Conservation (phyloP, 2,113 vertebrate genomes). For the Cariama cristata region DNA sequence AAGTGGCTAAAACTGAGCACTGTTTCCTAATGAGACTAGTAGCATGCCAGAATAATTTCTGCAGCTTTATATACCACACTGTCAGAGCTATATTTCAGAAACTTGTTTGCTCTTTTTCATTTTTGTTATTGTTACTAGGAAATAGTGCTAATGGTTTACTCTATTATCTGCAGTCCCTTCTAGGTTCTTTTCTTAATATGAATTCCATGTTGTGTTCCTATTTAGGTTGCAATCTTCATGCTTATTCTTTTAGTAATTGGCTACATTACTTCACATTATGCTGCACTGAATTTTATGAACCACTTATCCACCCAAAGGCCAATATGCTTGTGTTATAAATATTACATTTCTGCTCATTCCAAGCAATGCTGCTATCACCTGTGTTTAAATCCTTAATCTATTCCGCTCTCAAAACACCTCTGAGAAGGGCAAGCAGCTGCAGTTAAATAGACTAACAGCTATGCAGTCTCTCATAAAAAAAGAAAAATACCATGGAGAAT, state of each 20-base stretch:
- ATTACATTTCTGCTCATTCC: slow-evolving; percentile 43
- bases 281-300: slow-evolving; percentile 58
- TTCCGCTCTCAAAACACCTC: background rate
- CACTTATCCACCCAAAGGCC: slow-evolving; percentile 38
- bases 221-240: slow-evolving; percentile 35
- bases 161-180: slow-evolving; percentile 26
- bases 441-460: slow-evolving; percentile 19
- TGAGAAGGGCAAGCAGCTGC: slow-evolving; percentile 3
- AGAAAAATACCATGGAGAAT: background rate
- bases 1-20: background rate
- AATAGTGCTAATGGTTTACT: slow-evolving; percentile 40
- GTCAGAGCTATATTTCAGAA: slow-evolving; percentile 16
- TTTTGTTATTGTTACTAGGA: slow-evolving; percentile 12
- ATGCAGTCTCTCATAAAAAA: background rate
- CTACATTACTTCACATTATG: slow-evolving; percentile 44
- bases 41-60: slow-evolving; percentile 26
- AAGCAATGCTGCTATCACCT: slow-evolving; percentile 42
- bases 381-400: slow-evolving; percentile 57
- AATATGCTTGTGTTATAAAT: slow-evolving; percentile 63
- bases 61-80: background rate
- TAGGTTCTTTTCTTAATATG: background rate
- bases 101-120: background rate
- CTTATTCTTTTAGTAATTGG: slow-evolving; percentile 51
- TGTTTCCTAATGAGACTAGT: background rate
- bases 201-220: slow-evolving; percentile 30